Evolutionary conservation across 2,888 invertebrate species (phyloP), one percentile per base, ranked within the genome.

Genomic region (Drosophila robusta): DNA sequence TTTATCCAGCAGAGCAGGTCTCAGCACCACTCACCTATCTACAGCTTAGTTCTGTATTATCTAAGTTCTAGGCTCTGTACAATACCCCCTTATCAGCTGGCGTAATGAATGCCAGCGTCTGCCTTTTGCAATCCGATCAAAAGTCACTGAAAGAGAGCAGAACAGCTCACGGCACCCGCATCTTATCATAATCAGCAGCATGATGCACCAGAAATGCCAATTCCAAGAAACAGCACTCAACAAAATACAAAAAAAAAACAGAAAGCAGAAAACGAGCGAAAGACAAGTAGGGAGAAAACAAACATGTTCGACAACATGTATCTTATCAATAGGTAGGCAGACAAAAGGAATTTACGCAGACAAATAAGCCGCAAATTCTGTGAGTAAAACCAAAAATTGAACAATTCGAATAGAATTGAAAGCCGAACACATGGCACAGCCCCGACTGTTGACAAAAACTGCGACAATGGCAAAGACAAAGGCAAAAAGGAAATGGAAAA

Each of bases 121-220:
- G 66, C 81, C 80, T 84, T 81, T 81, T 81, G 81, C 85, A 85
- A 80, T 57, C 41, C 69, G 34, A 64, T 39, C 29, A 49, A 22
- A 56, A 52, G 26, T 41, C 42, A 18, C 29, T 41, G 18, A 18
- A 18, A 2, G 18, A 18, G 18, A 18, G 18, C 2, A 2, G 18
- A 18, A 18, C 18, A 18, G 18, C 18, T 18, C 18, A 18, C 18
- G 18, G 18, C 18, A 18, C 18, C 22, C 22, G 38, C 61, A 69
- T 62, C 78, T 80, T 74, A 82, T 82, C 80, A 61, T 12, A 45
- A 69, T 69, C 69, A 41, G 32, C 29, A 51, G 62, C 61, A 60
- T 64, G 75, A 69, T 60, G 70, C 70, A 64, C 64, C 75, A 70
- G 44, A 9, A 50, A 65, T 58, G 44, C 8, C 34, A 45, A 47